Evolutionary conservation across 2,797 vertebrate genomes (phyloP).

Genomic region (Pangasius larnaudii): DNA sequence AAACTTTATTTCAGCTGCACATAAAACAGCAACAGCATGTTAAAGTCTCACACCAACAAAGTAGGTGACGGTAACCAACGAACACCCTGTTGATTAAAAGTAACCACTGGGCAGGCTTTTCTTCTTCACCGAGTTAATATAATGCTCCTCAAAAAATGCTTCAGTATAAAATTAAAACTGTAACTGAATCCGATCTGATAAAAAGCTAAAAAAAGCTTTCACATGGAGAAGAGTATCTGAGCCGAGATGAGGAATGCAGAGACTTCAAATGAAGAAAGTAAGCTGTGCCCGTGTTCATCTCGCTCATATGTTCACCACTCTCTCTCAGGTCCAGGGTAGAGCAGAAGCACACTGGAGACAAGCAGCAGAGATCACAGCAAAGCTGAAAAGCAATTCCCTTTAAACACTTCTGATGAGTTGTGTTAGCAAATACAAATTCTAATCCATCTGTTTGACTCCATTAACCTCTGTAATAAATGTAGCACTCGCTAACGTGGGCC

Average conservation of each 20-base stretch:
- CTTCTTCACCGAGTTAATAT: constrained; percentile 46
- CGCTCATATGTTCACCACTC: not conserved
- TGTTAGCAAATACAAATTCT: constrained; percentile 70
- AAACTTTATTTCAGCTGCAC: constrained; percentile 3
- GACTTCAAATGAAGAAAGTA: constrained; percentile 69
- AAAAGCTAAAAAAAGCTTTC: constrained; percentile 57
- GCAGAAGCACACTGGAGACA: constrained; percentile 61
- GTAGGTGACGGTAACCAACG: not conserved
- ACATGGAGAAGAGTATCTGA: constrained; percentile 7
- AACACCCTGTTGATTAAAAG: constrained; percentile 1
- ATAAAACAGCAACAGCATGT: not conserved
- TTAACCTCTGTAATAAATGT: constrained; percentile 69
- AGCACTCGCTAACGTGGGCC: constrained; percentile 59
- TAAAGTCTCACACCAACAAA: not conserved
- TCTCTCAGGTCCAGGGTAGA: not conserved
- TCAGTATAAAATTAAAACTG: constrained; percentile 53
- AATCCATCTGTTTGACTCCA: constrained; percentile 74
- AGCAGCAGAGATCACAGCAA: constrained; percentile 72
- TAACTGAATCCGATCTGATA: constrained; percentile 66
- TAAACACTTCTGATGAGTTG: constrained; percentile 74
- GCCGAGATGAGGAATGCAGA: constrained; percentile 19
- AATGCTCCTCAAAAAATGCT: constrained; percentile 62
- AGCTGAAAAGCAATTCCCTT: constrained; percentile 73
- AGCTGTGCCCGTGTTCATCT: not conserved
- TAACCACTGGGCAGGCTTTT: not conserved